Conservation (phyloP, 2,113 vertebrate genomes). For the Ornithorhynchus anatinus region DNA sequence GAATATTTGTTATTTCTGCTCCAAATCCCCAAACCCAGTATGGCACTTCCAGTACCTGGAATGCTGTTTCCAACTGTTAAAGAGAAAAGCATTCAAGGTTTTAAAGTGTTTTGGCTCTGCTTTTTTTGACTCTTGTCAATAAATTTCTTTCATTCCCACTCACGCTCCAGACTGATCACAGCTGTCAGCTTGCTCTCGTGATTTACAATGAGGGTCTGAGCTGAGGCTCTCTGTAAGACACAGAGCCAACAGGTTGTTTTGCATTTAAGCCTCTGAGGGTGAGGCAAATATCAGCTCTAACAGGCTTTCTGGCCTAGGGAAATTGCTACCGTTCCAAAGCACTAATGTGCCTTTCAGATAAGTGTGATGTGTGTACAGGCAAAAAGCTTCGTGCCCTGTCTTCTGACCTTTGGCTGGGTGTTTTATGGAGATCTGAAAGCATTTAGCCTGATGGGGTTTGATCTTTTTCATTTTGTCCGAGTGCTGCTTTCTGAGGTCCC, state of each 20-base stretch:
- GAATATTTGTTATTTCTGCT: too few species aligned
- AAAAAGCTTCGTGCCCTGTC: not conserved
- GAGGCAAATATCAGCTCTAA: not conserved
- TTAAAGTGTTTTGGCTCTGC: too few species aligned
- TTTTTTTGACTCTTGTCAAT: too few species aligned
- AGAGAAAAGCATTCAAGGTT: too few species aligned
- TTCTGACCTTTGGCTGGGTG: not conserved
- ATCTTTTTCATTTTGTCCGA: not conserved
- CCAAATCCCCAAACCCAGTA: too few species aligned
- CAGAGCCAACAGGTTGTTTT: fast-evolving
- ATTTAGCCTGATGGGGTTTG: not conserved
- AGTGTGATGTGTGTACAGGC: not conserved
- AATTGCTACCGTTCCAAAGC: not conserved
- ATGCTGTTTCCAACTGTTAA: too few species aligned
- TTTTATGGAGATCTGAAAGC: not conserved
- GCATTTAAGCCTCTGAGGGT: fast-evolving
- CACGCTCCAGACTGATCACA: too few species aligned
- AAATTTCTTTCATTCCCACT: too few species aligned
- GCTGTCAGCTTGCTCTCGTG: too few species aligned
- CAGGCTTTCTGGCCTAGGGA: not conserved
- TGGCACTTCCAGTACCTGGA: too few species aligned
- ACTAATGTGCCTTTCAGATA: not conserved
- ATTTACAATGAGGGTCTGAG: too few species aligned
- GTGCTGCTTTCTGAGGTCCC: not conserved
- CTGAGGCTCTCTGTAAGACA: too few species aligned